phyloP scores from a whole-genome alignment of 2,797 vertebrate genomes.

The Smutsia temminckii region DNA sequence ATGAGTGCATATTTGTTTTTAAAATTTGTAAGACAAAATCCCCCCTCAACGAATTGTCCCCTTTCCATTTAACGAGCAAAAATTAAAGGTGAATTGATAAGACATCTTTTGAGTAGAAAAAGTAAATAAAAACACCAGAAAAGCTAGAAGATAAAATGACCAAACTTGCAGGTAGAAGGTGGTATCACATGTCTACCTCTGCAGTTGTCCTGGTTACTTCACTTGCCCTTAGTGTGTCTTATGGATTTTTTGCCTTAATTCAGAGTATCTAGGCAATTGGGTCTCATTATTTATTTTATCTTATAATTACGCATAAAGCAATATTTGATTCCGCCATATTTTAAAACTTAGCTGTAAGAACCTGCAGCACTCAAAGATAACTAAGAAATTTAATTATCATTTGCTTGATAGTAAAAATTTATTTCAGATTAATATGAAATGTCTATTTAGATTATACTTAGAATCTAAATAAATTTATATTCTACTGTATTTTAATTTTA shows the following conservation, averaged over 20 bases:
- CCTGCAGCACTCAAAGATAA: background rate
- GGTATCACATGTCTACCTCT: background rate
- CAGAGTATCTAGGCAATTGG: background rate
- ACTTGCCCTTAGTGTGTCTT: background rate
- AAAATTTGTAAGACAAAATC: background rate
- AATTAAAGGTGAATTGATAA: background rate
- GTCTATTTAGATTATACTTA: background rate
- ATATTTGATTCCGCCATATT: background rate
- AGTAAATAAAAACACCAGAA: background rate
- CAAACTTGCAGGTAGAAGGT: background rate
- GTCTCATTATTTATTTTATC: background rate
- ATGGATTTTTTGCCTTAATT: background rate
- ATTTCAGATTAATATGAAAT: background rate
- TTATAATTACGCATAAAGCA: background rate
- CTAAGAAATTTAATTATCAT: background rate
- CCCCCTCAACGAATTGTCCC: background rate
- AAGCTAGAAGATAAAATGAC: background rate
- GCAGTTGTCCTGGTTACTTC: background rate
- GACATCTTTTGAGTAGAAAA: background rate
- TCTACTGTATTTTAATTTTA: constrained; percentile 19
- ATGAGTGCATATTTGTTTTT: background rate
- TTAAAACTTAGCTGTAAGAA: constrained; percentile 15
- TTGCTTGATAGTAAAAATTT: background rate
- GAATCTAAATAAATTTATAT: background rate
- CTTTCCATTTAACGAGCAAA: background rate